Conservation (phyloP, 92 coral and sea anemone genomes). For the Porites lobata region DNA sequence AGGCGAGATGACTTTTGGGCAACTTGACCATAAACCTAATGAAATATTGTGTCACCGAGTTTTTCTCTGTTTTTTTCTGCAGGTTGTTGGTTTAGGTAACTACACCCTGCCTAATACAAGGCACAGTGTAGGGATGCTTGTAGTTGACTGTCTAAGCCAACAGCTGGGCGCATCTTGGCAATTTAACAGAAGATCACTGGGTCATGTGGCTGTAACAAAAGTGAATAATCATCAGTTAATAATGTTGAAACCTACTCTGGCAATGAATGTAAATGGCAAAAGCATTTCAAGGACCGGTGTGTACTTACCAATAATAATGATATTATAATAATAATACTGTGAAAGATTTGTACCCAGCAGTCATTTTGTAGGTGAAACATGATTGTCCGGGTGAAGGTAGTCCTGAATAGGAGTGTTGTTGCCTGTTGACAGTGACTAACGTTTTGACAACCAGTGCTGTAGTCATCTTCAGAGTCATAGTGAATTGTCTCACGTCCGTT, state of each 20-base stretch:
- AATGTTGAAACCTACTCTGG: constrained; percentile 81
- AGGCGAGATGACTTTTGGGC: too few relatives aligned
- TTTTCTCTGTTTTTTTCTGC: not conserved
- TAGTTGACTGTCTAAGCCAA: constrained; percentile 76
- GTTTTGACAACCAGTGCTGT: too few relatives aligned
- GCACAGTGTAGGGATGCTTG: constrained; percentile 91
- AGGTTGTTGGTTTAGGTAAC: constrained; percentile 97
- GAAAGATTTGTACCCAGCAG: too few relatives aligned
- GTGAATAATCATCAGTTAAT: constrained; percentile 62
- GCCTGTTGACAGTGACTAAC: too few relatives aligned
- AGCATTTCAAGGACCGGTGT: constrained; percentile 78
- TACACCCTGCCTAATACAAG: constrained; percentile 78
- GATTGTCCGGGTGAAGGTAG: not conserved
- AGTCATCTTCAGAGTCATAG: too few relatives aligned
- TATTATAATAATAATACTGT: too few relatives aligned
- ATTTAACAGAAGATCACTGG: constrained; percentile 63
- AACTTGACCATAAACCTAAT: too few relatives aligned
- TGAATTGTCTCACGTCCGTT: too few relatives aligned
- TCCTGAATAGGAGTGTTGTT: not conserved
- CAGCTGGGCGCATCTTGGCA: constrained; percentile 72
- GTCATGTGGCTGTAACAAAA: constrained; percentile 71
- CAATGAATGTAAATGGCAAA: constrained; percentile 89
- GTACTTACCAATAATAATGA: not conserved
- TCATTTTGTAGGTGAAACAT: too few relatives aligned
- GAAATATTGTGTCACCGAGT: not conserved